A percentile compares a stretch with the other conserved stretches of the same genome.
Evolutionary conservation across 2,113 vertebrate genomes (phyloP).

Genomic region (Dipodomys merriami): DNA sequence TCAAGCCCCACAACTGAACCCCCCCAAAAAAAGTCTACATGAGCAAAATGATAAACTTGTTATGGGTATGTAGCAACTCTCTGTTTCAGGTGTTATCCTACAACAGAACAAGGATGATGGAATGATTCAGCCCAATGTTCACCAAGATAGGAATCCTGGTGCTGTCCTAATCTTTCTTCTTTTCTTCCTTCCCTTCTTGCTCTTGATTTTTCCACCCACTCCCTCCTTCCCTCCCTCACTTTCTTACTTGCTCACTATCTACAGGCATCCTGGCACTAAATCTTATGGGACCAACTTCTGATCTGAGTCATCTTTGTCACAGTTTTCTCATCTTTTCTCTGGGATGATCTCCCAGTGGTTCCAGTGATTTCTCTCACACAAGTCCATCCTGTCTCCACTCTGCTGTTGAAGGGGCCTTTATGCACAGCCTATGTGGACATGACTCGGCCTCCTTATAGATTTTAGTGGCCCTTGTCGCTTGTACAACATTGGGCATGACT

Average conservation of each 20-base stretch:
- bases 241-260: too few species aligned
- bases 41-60: neutral
- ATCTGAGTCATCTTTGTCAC: neutral
- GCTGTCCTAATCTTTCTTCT: neutral
- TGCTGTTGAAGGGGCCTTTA: neutral
- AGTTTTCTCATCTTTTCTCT: neutral
- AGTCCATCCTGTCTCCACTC: neutral
- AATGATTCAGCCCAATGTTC: neutral
- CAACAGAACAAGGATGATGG: neutral
- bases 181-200: too few species aligned
- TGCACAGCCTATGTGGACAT: neutral
- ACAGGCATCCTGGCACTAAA: neutral
- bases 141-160: neutral
- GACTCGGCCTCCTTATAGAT: neutral
- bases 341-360: neutral
- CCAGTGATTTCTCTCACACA: neutral
- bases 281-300: neutral
- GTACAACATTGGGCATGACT: rapidly evolving
- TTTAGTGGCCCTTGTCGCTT: neutral
- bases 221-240: too few species aligned
- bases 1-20: too few species aligned
- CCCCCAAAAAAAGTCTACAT: too few species aligned
- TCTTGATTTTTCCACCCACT: neutral
- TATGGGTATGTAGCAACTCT: neutral
- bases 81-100: neutral